These are phyloP conservation scores for Melitaea cinxia DNA, from an alignment of 1,140 invertebrate species.

Conservation along the genomic window DNA sequence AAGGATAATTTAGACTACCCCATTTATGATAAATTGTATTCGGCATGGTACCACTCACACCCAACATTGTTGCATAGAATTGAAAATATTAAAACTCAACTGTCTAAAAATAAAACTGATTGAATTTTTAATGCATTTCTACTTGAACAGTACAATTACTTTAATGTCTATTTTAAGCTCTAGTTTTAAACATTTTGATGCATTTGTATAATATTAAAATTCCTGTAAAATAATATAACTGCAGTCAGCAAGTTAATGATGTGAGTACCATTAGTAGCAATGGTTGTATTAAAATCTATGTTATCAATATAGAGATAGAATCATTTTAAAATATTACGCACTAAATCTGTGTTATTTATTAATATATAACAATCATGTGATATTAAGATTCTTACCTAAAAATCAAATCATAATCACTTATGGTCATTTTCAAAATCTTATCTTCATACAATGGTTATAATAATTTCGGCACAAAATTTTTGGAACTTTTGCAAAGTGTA, in stretches of 20 bases:
- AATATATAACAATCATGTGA: not conserved
- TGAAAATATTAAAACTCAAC: slow-evolving; percentile 86
- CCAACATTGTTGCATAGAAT: slow-evolving; percentile 97
- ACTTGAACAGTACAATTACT: slow-evolving; percentile 19
- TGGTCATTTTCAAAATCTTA: no score
- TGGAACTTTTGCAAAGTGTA: no score
- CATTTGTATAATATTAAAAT: slow-evolving; percentile 20
- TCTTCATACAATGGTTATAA: no score
- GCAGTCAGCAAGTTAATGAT: slow-evolving; percentile 4
- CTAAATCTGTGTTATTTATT: slow-evolving; percentile 3
- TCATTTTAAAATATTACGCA: slow-evolving; percentile 18
- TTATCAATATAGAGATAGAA: no score
- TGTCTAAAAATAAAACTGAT: slow-evolving; percentile 16
- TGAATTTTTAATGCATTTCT: slow-evolving; percentile 8
- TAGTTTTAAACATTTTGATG: slow-evolving; percentile 7
- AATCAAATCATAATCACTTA: not conserved
- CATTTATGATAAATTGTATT: slow-evolving; percentile 94
- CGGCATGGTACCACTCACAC: slow-evolving; percentile 97
- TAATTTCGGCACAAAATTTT: no score
- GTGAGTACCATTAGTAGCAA: slow-evolving; percentile 1
- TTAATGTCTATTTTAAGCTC: slow-evolving; percentile 17
- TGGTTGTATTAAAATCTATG: no score
- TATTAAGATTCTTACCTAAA: slow-evolving; percentile 1
- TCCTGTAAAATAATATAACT: slow-evolving; percentile 2
- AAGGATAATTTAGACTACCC: slow-evolving; percentile 98